These are phyloP conservation scores for Bolinopsis microptera DNA, from an alignment of 37 sponge, comb jelly and placozoan genomes.

Conservation along the genomic window DNA sequence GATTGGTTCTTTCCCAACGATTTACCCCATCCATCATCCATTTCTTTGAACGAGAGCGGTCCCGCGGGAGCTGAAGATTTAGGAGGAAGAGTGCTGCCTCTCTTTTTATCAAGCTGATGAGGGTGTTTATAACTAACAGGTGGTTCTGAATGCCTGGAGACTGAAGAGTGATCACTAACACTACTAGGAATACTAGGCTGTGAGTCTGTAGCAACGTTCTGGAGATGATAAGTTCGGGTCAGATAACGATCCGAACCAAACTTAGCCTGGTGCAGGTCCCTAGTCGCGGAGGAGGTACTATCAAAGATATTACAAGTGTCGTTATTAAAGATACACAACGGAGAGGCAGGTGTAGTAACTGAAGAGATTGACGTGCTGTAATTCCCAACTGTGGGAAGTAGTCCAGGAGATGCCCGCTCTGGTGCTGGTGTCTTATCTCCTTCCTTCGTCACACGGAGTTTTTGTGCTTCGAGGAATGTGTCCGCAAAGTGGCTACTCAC, in stretches of 20 bases:
- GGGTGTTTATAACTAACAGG: neutral
- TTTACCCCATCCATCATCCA: neutral
- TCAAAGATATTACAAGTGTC: neutral
- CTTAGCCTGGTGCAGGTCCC: neutral
- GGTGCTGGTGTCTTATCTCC: neutral
- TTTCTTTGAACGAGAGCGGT: neutral
- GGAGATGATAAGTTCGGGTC: slow-evolving; percentile 5
- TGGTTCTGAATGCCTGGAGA: neutral
- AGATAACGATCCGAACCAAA: slow-evolving; percentile 25
- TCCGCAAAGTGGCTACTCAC: slow-evolving; percentile 17
- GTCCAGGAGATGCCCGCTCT: neutral
- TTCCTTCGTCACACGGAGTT: neutral
- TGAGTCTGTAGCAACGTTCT: slow-evolving; percentile 58
- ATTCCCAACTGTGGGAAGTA: neutral
- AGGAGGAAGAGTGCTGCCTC: neutral
- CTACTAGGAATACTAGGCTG: neutral
- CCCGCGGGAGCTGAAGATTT: neutral
- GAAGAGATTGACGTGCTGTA: neutral
- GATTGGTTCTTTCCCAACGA: neutral
- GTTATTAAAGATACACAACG: neutral
- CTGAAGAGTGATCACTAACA: neutral
- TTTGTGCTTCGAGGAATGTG: slow-evolving; percentile 60
- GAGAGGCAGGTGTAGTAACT: neutral
- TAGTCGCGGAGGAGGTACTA: neutral
- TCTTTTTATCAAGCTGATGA: neutral